phyloP scores from a whole-genome alignment of 2,113 vertebrate species.

The Bubalus kerabau region DNA sequence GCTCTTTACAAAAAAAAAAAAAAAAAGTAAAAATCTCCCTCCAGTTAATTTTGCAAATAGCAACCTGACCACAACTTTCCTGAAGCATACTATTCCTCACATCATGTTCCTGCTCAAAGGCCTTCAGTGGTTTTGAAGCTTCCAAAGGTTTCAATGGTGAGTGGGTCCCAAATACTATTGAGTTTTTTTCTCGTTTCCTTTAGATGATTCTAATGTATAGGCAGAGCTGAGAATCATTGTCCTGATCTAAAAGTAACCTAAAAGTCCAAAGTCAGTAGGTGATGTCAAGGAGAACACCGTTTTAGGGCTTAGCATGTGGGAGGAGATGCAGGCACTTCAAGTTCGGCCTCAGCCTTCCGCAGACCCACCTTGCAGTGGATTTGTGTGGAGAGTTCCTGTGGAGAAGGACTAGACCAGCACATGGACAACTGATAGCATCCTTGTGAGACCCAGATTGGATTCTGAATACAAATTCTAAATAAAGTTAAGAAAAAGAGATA shows the following conservation, averaged over 20 bases:
- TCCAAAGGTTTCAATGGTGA: not conserved
- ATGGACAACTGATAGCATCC: not conserved
- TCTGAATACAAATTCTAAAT: constrained; percentile 10
- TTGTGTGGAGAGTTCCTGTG: not conserved
- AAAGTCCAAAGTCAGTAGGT: not conserved
- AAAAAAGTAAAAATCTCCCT: not conserved
- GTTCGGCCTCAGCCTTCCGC: not conserved
- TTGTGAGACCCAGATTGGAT: not conserved
- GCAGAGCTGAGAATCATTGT: not conserved
- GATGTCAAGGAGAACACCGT: not conserved
- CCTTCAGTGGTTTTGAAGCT: not conserved
- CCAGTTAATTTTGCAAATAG: not conserved
- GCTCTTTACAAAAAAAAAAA: not conserved
- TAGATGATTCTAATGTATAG: not conserved
- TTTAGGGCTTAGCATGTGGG: not conserved
- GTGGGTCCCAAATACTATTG: not conserved
- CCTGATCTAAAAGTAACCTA: not conserved
- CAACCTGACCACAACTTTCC: not conserved
- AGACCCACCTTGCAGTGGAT: too few species aligned
- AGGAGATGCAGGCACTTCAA: not conserved
- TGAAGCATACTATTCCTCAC: not conserved
- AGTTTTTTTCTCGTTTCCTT: not conserved
- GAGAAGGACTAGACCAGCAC: not conserved
- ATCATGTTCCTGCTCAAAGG: not conserved
- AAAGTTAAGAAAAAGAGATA: not conserved